Evolutionary conservation across 2,113 vertebrate genomes (phyloP).

Genomic region (Saimiri boliviensis): DNA sequence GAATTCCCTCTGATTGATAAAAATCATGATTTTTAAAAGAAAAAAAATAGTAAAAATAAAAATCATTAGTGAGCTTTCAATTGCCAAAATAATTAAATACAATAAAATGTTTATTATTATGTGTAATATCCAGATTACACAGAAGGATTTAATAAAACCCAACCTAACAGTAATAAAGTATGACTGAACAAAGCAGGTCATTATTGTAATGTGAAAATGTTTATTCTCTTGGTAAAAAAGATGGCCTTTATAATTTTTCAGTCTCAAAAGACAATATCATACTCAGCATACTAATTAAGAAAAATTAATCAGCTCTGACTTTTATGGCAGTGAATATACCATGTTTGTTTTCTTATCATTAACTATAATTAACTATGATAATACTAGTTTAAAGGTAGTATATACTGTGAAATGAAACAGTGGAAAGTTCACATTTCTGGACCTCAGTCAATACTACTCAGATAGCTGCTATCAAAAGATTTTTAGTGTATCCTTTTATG

Average conservation of each 20-base stretch:
- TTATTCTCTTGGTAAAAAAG: constrained; percentile 31
- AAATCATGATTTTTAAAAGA: neutral
- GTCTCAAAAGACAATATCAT: constrained; percentile 2
- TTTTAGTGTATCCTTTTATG: neutral
- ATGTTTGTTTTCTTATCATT: neutral
- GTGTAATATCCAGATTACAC: neutral
- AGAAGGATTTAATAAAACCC: neutral
- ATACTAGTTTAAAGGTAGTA: neutral
- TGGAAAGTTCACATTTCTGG: neutral
- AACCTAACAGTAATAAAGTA: constrained; percentile 35
- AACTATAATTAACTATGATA: neutral
- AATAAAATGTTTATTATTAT: constrained; percentile 24
- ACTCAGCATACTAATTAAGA: constrained; percentile 52
- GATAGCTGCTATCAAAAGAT: neutral
- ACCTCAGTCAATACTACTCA: neutral
- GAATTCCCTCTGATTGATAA: neutral
- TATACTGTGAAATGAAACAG: neutral
- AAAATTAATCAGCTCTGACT: constrained; percentile 41
- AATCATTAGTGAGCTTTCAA: neutral
- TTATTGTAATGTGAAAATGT: constrained; percentile 45
- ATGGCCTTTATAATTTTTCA: constrained; percentile 49
- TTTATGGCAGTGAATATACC: neutral
- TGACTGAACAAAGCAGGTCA: constrained; percentile 49
- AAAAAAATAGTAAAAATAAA: neutral
- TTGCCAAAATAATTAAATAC: constrained; percentile 9